These are phyloP conservation scores for Percopsis omiscomaycus DNA, from an alignment of 2,797 vertebrate genomes.

Conservation along the genomic window DNA sequence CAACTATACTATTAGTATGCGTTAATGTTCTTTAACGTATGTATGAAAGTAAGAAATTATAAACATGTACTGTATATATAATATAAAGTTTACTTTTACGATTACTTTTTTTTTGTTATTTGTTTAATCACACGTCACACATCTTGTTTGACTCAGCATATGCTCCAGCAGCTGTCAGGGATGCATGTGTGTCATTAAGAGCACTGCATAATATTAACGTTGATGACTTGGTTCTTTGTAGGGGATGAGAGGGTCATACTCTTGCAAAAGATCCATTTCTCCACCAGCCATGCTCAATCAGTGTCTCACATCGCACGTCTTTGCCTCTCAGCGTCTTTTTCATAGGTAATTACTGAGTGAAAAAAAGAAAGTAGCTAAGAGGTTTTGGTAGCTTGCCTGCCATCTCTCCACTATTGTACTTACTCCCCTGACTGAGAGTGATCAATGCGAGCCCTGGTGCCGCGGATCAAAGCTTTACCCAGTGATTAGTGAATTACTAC, in stretches of 20 bases:
- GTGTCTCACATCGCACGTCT: constrained; percentile 37
- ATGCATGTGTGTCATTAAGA: constrained; percentile 1
- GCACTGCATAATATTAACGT: neutral
- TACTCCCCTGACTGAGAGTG: constrained; percentile 22
- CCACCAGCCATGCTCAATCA: constrained; percentile 42
- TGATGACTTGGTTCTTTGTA: constrained; percentile 33
- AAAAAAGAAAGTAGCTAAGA: constrained; percentile 23
- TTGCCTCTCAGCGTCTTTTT: constrained; percentile 10
- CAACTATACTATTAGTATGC: no score
- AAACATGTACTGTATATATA: no score
- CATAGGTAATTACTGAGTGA: constrained; percentile 25
- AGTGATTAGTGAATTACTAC: constrained; percentile 66
- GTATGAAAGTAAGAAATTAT: no score
- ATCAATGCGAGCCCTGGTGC: constrained; percentile 57
- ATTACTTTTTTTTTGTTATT: neutral
- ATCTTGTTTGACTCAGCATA: neutral
- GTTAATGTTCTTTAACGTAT: no score
- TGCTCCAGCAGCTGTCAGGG: neutral
- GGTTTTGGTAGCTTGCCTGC: constrained; percentile 12
- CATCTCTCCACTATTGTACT: constrained; percentile 19
- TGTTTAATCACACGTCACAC: neutral
- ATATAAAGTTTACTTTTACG: no score
- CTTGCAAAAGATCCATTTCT: constrained; percentile 32
- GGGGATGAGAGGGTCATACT: constrained; percentile 24
- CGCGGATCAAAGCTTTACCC: constrained; percentile 70